Conservation (phyloP, 2,797 vertebrate species). For the Syngnathus rostellatus region DNA sequence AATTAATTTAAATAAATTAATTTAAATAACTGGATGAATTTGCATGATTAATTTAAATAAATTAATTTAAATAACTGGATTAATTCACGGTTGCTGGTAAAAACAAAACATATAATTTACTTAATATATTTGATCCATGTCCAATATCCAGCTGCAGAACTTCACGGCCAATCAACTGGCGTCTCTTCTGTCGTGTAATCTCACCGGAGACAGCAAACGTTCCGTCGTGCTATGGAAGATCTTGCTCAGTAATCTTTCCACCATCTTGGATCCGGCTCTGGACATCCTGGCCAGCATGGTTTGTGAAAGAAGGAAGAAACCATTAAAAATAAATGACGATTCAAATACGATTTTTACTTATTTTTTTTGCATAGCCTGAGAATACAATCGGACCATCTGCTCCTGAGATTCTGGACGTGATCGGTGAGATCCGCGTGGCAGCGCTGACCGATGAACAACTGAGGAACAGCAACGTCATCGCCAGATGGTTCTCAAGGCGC, state of each 20-base stretch:
- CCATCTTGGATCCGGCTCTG: conserved; percentile 52
- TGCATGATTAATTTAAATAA: too few species aligned
- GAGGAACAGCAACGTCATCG: conserved; percentile 31
- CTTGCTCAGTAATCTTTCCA: conserved; percentile 48
- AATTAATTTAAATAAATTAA: too few species aligned
- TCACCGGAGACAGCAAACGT: conserved; percentile 42
- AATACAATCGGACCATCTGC: conserved; percentile 22
- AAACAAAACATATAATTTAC: too few species aligned
- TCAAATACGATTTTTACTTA: background rate
- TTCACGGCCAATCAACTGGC: conserved; percentile 57
- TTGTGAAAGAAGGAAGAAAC: background rate
- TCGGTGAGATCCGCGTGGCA: conserved; percentile 53
- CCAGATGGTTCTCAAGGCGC: conserved; percentile 45
- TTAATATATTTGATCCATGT: background rate
- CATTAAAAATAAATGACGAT: background rate
- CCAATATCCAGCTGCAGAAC: conserved; percentile 36
- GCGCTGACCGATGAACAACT: conserved; percentile 50
- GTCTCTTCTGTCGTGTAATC: conserved; percentile 54
- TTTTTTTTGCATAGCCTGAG: conserved; percentile 26
- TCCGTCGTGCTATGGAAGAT: conserved; percentile 60
- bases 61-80: too few species aligned
- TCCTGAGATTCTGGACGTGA: conserved; percentile 47
- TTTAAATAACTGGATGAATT: too few species aligned
- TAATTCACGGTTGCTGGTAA: too few species aligned
- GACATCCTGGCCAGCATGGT: conserved; percentile 43